Conservation (phyloP, 2,888 invertebrate species). For the Diaperis boleti region DNA sequence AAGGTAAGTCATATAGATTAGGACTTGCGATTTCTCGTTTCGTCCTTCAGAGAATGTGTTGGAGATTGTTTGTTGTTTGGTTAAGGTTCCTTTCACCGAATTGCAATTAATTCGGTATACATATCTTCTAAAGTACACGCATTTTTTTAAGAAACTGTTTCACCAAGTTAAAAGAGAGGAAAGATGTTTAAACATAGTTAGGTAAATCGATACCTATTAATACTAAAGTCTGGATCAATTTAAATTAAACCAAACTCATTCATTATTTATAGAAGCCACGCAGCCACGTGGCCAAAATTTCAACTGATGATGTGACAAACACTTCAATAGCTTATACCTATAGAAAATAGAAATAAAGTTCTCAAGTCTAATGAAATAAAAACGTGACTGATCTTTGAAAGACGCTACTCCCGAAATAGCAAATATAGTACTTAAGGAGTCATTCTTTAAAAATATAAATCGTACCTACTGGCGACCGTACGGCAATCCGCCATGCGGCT, state of each 20-base stretch:
- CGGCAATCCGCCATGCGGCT: slow-evolving; percentile 14
- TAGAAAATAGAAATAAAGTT: too few species aligned
- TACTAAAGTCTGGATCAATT: background rate
- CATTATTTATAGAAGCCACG: background rate
- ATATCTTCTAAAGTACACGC: too few species aligned
- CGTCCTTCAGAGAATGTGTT: slow-evolving; percentile 25
- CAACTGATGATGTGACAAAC: background rate
- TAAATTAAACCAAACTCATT: background rate
- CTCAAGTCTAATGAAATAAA: too few species aligned
- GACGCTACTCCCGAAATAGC: too few species aligned
- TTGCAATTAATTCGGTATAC: background rate
- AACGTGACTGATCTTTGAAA: too few species aligned
- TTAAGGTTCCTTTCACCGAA: slow-evolving; percentile 22
- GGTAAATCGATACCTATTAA: background rate
- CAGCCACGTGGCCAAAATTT: background rate
- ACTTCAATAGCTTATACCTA: too few species aligned
- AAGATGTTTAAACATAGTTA: slow-evolving; percentile 5
- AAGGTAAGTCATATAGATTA: slow-evolving; percentile 13
- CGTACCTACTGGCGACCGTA: slow-evolving; percentile 10
- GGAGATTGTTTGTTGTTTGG: slow-evolving; percentile 24
- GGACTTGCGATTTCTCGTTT: slow-evolving; percentile 7
- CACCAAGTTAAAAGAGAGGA: too few species aligned
- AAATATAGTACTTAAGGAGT: too few species aligned
- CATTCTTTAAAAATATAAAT: slow-evolving; percentile 6
- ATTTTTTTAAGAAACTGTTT: background rate